phyloP scores from a whole-genome alignment of 2,888 invertebrate genomes.

The Macrophya annulata region DNA sequence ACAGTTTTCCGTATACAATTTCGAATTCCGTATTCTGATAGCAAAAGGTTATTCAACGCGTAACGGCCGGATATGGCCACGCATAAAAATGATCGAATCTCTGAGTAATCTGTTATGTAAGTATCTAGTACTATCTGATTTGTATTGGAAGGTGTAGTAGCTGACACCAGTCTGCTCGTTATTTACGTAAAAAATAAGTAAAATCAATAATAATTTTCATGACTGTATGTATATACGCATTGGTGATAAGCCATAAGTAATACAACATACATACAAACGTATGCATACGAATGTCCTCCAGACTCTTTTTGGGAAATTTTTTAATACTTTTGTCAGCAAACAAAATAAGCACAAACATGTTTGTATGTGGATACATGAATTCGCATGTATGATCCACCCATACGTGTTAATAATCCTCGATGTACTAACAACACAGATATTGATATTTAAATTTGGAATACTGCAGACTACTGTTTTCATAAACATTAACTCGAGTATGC shows the following conservation, averaged over 20 bases:
- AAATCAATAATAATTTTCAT: neutral
- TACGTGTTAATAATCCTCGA: neutral
- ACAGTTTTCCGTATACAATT: neutral
- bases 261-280: neutral
- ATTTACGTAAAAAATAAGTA: neutral
- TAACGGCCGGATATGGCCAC: slow-evolving; percentile 27
- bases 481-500: slow-evolving; percentile 15
- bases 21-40: neutral
- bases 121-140: neutral
- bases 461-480: slow-evolving; percentile 21
- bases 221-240: neutral
- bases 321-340: neutral
- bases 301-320: neutral
- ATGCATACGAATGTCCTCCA: neutral
- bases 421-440: neutral
- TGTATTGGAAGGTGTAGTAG: neutral
- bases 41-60: slow-evolving; percentile 31
- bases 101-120: neutral
- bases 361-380: neutral
- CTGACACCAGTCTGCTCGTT: neutral
- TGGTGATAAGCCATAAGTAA: too few species aligned
- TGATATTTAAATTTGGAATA: slow-evolving; percentile 35
- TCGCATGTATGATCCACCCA: neutral
- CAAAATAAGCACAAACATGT: neutral
- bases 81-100: slow-evolving; percentile 28